Base-by-base conservation (phyloP, 2,888 invertebrate species). In the Volucella inflata region DNA sequence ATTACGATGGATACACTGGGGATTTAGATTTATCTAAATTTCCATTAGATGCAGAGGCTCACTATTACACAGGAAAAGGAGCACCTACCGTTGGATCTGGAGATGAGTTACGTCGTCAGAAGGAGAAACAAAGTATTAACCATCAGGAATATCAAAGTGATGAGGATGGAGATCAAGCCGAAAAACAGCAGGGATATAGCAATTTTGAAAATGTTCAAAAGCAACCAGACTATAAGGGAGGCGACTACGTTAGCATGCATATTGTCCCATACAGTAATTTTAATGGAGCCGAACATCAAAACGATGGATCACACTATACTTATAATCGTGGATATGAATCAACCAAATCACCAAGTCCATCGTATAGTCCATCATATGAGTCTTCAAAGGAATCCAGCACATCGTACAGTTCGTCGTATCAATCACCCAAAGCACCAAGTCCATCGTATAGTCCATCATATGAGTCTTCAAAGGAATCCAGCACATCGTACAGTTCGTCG, bases 261-360 rank as follows among this genome's bases (percentile, higher is more conserved):
- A 84, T 84, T 57, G 79, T 84, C 12, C 84, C 84, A 3, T 84
- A 84, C 16, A 76, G 75, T 71, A 79, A 75, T 8, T 71, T 67
- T 30, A 70, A 79, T 42, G 60, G 79, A 17, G 40, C 46, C 2
- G 70, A 71, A 48, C n/a, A 76, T 12, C 17, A 57, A 9, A 59
- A 62, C 0, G 21, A 70, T 10, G 62, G 40, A 36, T 44, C 68
- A 36, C 10, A 59, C 2, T 65, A 75, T 8, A 55, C 48, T 30
- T 30, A 30, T 6, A 30, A 6, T 30, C 30, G 6, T 0, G 60
- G 55, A 11, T 76, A 84, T 60, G 75, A 79, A 4, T n/a, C n/a
- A n/a, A n/a, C n/a, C n/a, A n/a, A n/a, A n/a, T n/a, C n/a, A n/a
- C n/a, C n/a, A n/a, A n/a, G n/a, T n/a, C 74, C 74, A 14, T 46